Evolutionary conservation across 2,797 vertebrate genomes (phyloP).

Genomic region (Gymnothorax javanicus): DNA sequence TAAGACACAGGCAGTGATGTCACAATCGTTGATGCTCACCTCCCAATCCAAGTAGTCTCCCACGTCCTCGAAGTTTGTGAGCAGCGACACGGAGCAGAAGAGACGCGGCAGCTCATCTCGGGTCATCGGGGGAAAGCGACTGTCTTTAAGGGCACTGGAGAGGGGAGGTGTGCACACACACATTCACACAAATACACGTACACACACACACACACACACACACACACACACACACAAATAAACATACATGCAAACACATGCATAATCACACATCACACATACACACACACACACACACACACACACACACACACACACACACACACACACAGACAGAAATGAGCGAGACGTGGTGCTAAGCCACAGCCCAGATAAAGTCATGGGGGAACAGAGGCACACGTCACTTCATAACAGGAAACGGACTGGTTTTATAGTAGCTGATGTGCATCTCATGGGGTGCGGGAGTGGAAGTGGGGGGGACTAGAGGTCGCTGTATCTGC

Average conservation of each 20-base stretch:
- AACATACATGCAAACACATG: neutral
- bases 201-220: constrained; percentile 31
- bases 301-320: neutral
- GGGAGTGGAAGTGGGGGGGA: no score
- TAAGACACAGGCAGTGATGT: neutral
- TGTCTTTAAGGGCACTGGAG: constrained; percentile 99
- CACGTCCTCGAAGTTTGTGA: constrained; percentile 99
- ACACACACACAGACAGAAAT: no score
- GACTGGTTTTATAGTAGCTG: no score
- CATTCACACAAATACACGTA: neutral
- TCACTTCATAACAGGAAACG: no score
- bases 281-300: neutral
- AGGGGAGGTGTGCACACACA: neutral
- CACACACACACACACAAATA: neutral
- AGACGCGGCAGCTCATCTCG: constrained; percentile 99
- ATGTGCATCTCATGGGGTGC: no score
- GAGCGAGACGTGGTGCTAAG: no score
- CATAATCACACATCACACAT: neutral
- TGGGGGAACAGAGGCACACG: no score
- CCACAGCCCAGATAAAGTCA: no score
- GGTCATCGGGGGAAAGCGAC: constrained; percentile 99
- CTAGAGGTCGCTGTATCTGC: no score
- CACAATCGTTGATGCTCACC: constrained; percentile 72
- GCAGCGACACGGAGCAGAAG: constrained; percentile 99
- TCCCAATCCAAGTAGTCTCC: constrained; percentile 99